Conservation (phyloP, 2,888 invertebrate species). For the Polydesmus complanatus region DNA sequence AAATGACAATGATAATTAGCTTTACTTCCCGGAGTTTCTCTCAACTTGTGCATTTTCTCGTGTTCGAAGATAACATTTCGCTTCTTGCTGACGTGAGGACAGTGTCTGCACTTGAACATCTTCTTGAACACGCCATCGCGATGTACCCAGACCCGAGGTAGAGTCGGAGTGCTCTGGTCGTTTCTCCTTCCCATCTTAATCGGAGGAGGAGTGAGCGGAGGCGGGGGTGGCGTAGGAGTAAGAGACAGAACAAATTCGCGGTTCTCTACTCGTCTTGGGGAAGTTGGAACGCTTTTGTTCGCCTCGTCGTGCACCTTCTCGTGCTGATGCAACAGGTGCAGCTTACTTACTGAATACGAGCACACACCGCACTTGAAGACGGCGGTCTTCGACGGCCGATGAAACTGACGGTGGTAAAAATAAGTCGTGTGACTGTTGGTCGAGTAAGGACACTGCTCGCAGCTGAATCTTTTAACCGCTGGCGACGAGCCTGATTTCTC, state of each 20-base stretch:
- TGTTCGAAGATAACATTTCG: slow-evolving; percentile 68
- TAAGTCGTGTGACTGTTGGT: slow-evolving; percentile 75
- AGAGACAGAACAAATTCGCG: background rate
- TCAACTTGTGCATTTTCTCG: slow-evolving; percentile 57
- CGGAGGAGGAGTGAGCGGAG: slow-evolving; percentile 12
- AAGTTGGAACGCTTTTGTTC: slow-evolving; percentile 5
- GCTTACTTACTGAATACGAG: slow-evolving; percentile 64
- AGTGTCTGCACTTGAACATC: slow-evolving; percentile 70
- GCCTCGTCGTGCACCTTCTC: slow-evolving; percentile 49
- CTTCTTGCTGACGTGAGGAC: slow-evolving; percentile 68
- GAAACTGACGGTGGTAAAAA: slow-evolving; percentile 74
- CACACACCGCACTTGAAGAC: slow-evolving; percentile 70
- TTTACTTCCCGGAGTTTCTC: slow-evolving; percentile 21
- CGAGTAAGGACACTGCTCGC: slow-evolving; percentile 66
- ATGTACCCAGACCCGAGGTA: slow-evolving; percentile 53
- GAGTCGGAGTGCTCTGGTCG: background rate
- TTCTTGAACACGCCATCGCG: slow-evolving; percentile 57
- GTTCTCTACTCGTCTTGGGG: slow-evolving; percentile 4
- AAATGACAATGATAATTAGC: slow-evolving; percentile 48
- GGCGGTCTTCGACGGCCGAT: slow-evolving; percentile 49
- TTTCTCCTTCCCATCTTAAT: background rate
- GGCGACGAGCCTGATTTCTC: too few species aligned
- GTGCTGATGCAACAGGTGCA: slow-evolving; percentile 67
- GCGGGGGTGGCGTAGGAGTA: background rate
- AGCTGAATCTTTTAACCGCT: slow-evolving; percentile 55